These are phyloP conservation scores for Drosophila santomea DNA, from an alignment of 1,140 invertebrate genomes.

Conservation along the genomic window DNA sequence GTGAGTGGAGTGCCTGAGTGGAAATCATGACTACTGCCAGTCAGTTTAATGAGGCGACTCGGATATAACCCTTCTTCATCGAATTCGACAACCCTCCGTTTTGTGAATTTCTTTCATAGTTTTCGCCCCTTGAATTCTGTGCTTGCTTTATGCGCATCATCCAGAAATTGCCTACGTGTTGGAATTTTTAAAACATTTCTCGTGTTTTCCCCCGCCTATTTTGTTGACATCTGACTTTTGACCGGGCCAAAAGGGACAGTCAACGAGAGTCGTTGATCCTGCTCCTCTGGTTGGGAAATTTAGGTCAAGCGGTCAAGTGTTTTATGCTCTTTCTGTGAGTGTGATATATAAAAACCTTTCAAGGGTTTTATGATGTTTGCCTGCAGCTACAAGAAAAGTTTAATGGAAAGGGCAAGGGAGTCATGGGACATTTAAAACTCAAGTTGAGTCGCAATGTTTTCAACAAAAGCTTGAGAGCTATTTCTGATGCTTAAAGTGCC, in stretches of 20 bases:
- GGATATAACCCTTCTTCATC: slow-evolving; percentile 41
- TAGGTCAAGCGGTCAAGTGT: slow-evolving; percentile 78
- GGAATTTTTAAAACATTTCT: slow-evolving; percentile 79
- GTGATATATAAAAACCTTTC: slow-evolving; percentile 21
- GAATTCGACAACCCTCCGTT: slow-evolving; percentile 4
- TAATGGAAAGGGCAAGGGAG: background rate
- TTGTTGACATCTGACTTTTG: slow-evolving; percentile 68
- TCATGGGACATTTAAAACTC: slow-evolving; percentile 4
- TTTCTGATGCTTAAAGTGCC: background rate
- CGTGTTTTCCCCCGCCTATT: slow-evolving; percentile 44
- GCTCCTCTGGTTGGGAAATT: slow-evolving; percentile 53
- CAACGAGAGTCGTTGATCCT: slow-evolving; percentile 55
- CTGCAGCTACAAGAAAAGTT: slow-evolving; percentile 48
- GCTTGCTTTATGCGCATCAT: slow-evolving; percentile 77
- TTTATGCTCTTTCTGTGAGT: slow-evolving; percentile 46
- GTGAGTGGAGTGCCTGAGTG: slow-evolving; percentile 51
- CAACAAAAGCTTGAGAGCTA: background rate
- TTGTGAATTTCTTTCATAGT: slow-evolving; percentile 32
- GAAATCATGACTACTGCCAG: slow-evolving; percentile 31
- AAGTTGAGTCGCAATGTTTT: slow-evolving; percentile 5
- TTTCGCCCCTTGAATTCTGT: slow-evolving; percentile 35
- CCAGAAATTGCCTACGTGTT: slow-evolving; percentile 76
- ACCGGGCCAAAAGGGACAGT: slow-evolving; percentile 44
- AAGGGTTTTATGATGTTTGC: slow-evolving; percentile 66
- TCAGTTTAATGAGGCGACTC: slow-evolving; percentile 58